Evolutionary conservation across 2,888 invertebrate species (phyloP), one percentile per base, ranked within the genome.

Genomic region (Eupithecia vulgata): DNA sequence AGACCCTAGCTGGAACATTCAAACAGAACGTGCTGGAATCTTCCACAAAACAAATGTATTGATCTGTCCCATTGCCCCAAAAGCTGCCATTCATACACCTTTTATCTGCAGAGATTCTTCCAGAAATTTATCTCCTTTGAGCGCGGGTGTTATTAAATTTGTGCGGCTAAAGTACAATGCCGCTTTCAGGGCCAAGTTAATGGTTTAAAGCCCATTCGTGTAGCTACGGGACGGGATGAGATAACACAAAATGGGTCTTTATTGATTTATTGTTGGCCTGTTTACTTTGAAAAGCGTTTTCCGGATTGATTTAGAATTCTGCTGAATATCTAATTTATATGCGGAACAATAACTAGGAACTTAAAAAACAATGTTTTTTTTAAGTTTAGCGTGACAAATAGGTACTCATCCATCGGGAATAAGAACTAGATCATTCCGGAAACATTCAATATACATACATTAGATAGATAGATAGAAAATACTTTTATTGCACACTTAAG

Each of bases 121-220:
- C 65, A 70, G n/a, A 40, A 71, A 77, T 76, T 75, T 73, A 77
- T 78, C 71, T 78, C 59, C 74, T 76, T 78, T 76, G 66, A 70
- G 70, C 52, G 21, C 15, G 62, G 72, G 65, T 74, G 73, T 76
- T 78, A 78, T 79, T 76, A 79, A 77, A 76, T 79, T 71, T 67
- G 74, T 67, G 62, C 67, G 69, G 48, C 66, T 59, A 66, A 68
- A 75, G 69, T 66, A 77, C 76, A 77, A 76, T 79, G 74, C 75
- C 72, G 68, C 75, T 68, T 72, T 75, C 48, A 67, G 76, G 67
- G 65, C 57, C 48, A 70, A 71, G 45, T 74, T 78, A 75, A 78
- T 76, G 72, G 69, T 69, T 75, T 71, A 21, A 57, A 40, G 30
- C 10, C 37, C 45, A 45, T 67, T 57, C 64, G 34, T 67, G 45